Evolutionary conservation across 2,797 vertebrate genomes (phyloP).

Genomic region (Pempheris klunzingeri): DNA sequence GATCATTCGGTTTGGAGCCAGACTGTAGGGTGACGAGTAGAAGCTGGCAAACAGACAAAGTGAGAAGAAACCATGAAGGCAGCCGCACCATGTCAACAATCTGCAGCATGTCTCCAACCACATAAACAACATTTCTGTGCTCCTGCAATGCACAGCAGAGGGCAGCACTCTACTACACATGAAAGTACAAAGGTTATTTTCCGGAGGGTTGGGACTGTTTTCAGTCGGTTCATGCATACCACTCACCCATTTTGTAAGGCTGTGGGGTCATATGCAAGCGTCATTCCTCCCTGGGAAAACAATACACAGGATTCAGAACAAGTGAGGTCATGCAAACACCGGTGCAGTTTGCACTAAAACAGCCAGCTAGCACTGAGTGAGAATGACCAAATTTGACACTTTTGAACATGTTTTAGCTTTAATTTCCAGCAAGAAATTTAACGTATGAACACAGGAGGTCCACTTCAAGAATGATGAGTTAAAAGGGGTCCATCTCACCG

Average conservation of each 20-base stretch:
- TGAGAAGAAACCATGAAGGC: constrained; percentile 33
- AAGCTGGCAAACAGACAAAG: constrained; percentile 84
- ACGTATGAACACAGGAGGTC: background rate
- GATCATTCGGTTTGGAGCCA: constrained; percentile 92
- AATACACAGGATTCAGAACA: constrained; percentile 76
- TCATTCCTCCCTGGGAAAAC: constrained; percentile 91
- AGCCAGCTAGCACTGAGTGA: constrained; percentile 10
- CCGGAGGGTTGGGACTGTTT: constrained; percentile 75
- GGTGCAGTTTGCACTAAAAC: constrained; percentile 35
- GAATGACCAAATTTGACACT: background rate
- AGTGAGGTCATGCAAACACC: constrained; percentile 73
- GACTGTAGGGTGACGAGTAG: constrained; percentile 92
- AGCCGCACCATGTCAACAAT: constrained; percentile 14
- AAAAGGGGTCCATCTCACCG: constrained; percentile 80
- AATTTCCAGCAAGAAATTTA: constrained; percentile 3
- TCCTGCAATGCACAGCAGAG: constrained; percentile 58
- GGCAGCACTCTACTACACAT: constrained; percentile 50
- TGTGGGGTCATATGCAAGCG: constrained; percentile 94
- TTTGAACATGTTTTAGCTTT: background rate
- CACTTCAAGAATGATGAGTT: background rate
- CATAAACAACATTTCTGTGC: constrained; percentile 4
- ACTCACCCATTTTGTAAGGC: constrained; percentile 95
- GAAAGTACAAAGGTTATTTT: constrained; percentile 35
- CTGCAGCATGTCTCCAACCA: background rate
- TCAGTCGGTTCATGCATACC: constrained; percentile 72